Evolutionary conservation across 2,113 vertebrate species (phyloP), one percentile per base, ranked within the genome.

Genomic region (Dissostichus mawsoni): DNA sequence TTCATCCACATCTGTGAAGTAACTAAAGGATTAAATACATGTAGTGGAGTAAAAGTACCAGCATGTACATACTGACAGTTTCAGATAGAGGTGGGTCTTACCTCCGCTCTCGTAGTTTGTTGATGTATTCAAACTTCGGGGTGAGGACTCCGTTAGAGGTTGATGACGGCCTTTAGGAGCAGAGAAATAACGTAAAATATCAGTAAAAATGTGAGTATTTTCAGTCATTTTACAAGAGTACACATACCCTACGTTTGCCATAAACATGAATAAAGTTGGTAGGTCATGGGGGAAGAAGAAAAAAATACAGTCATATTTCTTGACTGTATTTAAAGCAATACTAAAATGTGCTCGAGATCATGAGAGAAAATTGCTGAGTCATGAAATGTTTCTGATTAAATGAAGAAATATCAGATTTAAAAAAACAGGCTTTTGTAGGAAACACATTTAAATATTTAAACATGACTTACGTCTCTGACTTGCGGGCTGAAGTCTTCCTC

Each of bases 51-150:
- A 25, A 2, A 25, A 25, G 25, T 25, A 25, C 25, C 25, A 2
- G n/a, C n/a, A 25, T 25, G 0, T 25, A 25, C 36, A 33, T 3
- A 2, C 62, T 36, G 20, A 69, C 25, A n/a, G 11, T 1, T 17
- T 2, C 12, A 50, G 36, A 6, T 8, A 23, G 61, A 47, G 63
- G 44, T 6, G 50, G 66, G 85, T 61, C 87, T 90, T 96, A 99
- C 98, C 96, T 97, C 92, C 72, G 95, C 59, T 98, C 96, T 77
- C 97, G 94, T 55, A 99, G 84, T 87, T 96, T 98, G 92, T 97
- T 96, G 65, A 99, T 99, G 89, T 99, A 99, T 80, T 98, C 96
- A 93, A 97, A 99, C 86, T 98, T 99, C 6, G 97, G 93, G 86
- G 97, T 96, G 85, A 99, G 94, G n/a, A 79, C 92, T 83, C 98